Conservation (phyloP, 2,113 vertebrate genomes). For the Phalacrocorax aristotelis region DNA sequence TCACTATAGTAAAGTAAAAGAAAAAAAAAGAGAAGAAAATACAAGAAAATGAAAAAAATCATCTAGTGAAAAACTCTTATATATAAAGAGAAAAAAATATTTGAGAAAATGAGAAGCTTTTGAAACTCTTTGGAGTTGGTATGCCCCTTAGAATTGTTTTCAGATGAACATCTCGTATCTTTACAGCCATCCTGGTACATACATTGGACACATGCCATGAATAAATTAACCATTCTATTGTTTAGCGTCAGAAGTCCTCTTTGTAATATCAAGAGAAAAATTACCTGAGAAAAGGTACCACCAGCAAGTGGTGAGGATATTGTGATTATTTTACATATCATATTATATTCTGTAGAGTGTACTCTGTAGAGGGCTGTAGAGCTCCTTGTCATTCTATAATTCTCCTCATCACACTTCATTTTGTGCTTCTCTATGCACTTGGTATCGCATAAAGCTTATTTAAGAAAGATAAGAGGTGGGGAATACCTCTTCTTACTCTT, state of each 20-base stretch:
- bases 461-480: background rate
- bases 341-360: background rate
- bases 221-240: background rate
- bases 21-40: fast-evolving
- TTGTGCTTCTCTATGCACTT: background rate
- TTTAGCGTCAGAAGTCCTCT: background rate
- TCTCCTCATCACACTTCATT: background rate
- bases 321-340: background rate
- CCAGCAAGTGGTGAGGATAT: background rate
- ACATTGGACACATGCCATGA: background rate
- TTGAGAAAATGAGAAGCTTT: background rate
- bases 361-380: background rate
- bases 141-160: background rate
- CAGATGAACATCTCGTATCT: background rate
- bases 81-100: background rate
- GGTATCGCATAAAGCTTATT: background rate
- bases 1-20: background rate
- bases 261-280: background rate
- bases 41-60: background rate
- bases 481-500: background rate
- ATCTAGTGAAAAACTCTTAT: background rate
- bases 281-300: background rate
- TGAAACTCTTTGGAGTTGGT: background rate
- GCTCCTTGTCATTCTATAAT: background rate
- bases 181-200: background rate